Percentiles rank a stretch among this genome's conserved stretches.
Conservation (phyloP, 2,113 vertebrate species). For the Zosterops hypoxanthus region DNA sequence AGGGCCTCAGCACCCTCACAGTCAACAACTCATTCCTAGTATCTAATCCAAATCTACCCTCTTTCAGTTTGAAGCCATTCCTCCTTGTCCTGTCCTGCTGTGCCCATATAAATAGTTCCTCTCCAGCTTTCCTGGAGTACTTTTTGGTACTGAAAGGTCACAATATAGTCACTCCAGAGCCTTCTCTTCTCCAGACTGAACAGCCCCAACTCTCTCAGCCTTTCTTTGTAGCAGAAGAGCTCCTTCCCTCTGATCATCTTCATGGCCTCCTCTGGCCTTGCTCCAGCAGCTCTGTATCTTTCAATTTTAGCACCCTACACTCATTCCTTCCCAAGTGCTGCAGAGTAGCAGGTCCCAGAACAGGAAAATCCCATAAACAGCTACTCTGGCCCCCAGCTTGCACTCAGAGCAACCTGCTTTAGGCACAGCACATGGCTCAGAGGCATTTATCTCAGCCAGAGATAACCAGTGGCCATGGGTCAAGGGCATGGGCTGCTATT, state of each 20-base stretch:
- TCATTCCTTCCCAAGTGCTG: not conserved
- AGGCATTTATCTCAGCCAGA: not conserved
- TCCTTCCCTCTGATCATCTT: not conserved
- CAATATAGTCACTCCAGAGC: not conserved
- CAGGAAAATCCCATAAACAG: not conserved
- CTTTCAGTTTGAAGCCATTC: not conserved
- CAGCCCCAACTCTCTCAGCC: not conserved
- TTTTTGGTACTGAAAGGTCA: not conserved
- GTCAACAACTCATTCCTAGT: not conserved
- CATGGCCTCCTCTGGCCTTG: not conserved
- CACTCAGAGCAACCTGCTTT: not conserved
- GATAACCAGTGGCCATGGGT: constrained; percentile 4
- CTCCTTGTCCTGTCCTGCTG: accelerated
- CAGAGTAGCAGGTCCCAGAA: not conserved
- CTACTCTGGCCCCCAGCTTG: not conserved
- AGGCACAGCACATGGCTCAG: not conserved
- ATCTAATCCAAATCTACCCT: not conserved
- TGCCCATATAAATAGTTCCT: not conserved
- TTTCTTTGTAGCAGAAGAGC: not conserved
- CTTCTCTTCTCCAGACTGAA: not conserved
- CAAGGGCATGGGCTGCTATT: constrained; percentile 8
- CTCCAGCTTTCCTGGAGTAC: not conserved
- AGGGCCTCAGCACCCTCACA: not conserved
- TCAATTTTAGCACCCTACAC: not conserved
- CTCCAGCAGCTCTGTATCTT: not conserved